Evolutionary conservation across 2,888 invertebrate genomes (phyloP).

Genomic region (Rhodophaea formosa): DNA sequence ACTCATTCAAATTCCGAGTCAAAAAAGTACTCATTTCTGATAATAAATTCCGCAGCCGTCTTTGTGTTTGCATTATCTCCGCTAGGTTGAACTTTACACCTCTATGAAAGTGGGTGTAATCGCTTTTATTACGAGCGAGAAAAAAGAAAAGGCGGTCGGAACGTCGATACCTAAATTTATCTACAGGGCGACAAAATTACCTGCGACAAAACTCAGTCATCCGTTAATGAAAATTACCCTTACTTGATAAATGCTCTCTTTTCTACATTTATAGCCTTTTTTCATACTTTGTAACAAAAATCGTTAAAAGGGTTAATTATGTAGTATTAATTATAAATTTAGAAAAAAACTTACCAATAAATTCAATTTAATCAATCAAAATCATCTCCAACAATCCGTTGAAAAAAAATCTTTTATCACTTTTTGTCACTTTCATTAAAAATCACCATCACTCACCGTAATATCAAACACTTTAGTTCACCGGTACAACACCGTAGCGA

Average conservation of each 20-base stretch:
- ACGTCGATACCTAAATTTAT: constrained; percentile 8
- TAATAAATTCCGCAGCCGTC: not conserved
- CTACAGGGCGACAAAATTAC: constrained; percentile 5
- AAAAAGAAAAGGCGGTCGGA: constrained; percentile 5
- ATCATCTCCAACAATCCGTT: constrained; percentile 9
- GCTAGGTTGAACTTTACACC: constrained; percentile 14
- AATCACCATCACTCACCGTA: constrained; percentile 12
- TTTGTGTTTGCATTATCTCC: constrained; percentile 11
- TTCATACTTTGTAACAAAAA: too few species aligned
- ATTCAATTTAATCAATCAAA: constrained; percentile 10
- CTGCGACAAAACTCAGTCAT: constrained; percentile 1
- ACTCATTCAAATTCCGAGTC: not conserved
- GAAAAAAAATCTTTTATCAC: constrained; percentile 5
- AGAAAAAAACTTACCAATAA: constrained; percentile 7
- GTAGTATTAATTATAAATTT: too few species aligned
- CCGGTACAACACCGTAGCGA: constrained; percentile 13
- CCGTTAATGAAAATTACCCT: not conserved
- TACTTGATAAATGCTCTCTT: constrained; percentile 1
- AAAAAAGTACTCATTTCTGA: not conserved
- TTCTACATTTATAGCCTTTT: not conserved
- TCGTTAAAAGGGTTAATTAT: too few species aligned
- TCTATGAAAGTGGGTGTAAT: constrained; percentile 14
- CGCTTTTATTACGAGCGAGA: not conserved
- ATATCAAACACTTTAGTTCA: constrained; percentile 17
- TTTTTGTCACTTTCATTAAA: constrained; percentile 5